Evolutionary conservation across 2,797 vertebrate genomes (phyloP).

Genomic region (Nannoperca obscura): DNA sequence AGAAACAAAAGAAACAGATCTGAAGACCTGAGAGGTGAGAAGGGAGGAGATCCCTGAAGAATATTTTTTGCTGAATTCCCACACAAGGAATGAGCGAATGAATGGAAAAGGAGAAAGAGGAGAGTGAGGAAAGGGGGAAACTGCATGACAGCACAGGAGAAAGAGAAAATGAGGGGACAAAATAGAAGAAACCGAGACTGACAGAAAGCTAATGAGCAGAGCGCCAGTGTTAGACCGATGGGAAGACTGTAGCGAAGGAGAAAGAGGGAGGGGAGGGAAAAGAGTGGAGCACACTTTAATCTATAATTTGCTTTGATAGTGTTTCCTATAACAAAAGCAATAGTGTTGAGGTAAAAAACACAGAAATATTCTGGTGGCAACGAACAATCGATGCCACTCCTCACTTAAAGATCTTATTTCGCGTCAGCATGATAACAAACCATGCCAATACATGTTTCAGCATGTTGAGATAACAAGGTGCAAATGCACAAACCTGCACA

Average conservation of each 20-base stretch:
- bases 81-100: constrained; percentile 30
- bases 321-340: constrained; percentile 56
- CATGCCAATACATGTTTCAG: not conserved
- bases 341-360: constrained; percentile 5
- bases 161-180: constrained; percentile 14
- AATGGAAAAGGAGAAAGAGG: constrained; percentile 18
- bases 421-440: not conserved
- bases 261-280: constrained; percentile 9
- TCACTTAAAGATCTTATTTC: not conserved
- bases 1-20: constrained; percentile 16
- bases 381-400: not conserved
- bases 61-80: constrained; percentile 41
- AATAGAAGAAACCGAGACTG: constrained; percentile 65
- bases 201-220: constrained; percentile 83
- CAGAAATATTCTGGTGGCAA: constrained; percentile 20
- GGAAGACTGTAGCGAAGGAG: constrained; percentile 50
- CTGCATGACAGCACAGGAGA: constrained; percentile 38
- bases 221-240: constrained; percentile 64
- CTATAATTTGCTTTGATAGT: constrained; percentile 60
- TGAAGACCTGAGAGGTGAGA: constrained; percentile 23
- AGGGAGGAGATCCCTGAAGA: constrained; percentile 44
- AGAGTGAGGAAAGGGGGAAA: constrained; percentile 11
- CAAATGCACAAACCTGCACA: not conserved
- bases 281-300: constrained; percentile 46
- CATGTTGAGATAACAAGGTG: not conserved